Base-by-base conservation (phyloP, 2,888 invertebrate species). In the Frankliniella fusca region DNA sequence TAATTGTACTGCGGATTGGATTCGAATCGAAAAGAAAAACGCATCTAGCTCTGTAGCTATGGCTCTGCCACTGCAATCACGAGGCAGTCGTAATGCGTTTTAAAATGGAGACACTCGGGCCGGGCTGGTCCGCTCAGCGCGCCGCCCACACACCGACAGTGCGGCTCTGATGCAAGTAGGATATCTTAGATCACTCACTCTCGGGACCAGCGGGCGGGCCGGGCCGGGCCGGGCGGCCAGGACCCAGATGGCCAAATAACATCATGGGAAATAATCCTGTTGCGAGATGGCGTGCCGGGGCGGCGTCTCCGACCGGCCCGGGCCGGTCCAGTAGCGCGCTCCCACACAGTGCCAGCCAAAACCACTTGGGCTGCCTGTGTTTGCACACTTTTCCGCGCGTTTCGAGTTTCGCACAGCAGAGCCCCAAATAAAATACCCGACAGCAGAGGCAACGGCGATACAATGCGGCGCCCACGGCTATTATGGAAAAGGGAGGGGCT, bases 111-210 rank as follows among this genome's bases (percentile, higher is more conserved):
- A 38, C 38, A 38, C 38, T 5, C 15, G n/a, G n/a, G 61, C 61
- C 61, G 61, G 5, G 54, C 61, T 15, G 61, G 61, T 0, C 61
- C 15, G 61, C 5, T 54, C 15, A 5, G 61, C 61, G 20, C 18
- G 54, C 61, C 61, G 61, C 61, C 61, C n/a, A n/a, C 61, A 12
- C 54, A 18, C 54, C 54, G 54, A 12, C 54, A 12, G 54, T 1
- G 5, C 1, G 15, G 61, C 15, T 61, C 61, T 61, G 61, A 20
- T 61, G 61, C 61, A 61, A 61, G 61, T 12, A 54, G 54, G 18
- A 61, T 61, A 61, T 61, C 61, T 61, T n/a, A 61, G 61, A 61
- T 61, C 61, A 61, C 54, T 54, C 54, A 10, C 61, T 61, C 61
- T 20, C 61, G 15, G 20, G 15, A 12, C 12, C 54, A 18, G 20